Evolutionary conservation across 2,888 invertebrate species (phyloP).

Genomic region (Diarsia rubi): DNA sequence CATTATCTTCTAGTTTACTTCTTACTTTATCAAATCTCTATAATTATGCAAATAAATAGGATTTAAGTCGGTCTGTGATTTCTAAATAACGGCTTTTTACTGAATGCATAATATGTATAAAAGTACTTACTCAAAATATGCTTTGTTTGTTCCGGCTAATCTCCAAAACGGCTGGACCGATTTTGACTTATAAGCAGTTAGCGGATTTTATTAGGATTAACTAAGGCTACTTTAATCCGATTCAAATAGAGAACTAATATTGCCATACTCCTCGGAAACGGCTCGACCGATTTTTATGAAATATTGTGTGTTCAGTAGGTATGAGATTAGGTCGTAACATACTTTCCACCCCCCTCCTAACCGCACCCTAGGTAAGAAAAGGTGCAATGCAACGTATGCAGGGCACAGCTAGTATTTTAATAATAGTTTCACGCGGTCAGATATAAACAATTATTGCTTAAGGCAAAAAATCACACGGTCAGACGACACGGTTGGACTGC

Average conservation of each 20-base stretch:
- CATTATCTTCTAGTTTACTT: neutral
- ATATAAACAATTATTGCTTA: neutral
- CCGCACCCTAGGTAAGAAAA: too few relatives aligned
- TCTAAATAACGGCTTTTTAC: neutral
- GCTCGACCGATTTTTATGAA: too few relatives aligned
- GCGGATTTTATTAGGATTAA: neutral
- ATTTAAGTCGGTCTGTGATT: neutral
- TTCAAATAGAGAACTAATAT: neutral
- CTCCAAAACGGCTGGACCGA: neutral
- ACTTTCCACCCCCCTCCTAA: too few relatives aligned
- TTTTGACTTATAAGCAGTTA: neutral
- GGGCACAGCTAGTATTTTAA: neutral
- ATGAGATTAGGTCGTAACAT: too few relatives aligned
- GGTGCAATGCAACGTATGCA: too few relatives aligned
- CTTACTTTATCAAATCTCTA: neutral
- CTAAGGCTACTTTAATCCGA: neutral
- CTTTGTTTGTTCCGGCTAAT: neutral
- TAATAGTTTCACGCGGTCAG: neutral
- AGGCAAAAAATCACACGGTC: neutral
- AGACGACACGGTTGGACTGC: too few relatives aligned
- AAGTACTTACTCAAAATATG: too few relatives aligned
- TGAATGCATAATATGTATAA: neutral
- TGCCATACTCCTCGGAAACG: too few relatives aligned
- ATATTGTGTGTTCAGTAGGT: too few relatives aligned
- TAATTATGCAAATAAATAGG: neutral